Evolutionary conservation across 2,888 invertebrate genomes (phyloP), one percentile per base, ranked within the genome.

Genomic region (Coleophora flavipennella): DNA sequence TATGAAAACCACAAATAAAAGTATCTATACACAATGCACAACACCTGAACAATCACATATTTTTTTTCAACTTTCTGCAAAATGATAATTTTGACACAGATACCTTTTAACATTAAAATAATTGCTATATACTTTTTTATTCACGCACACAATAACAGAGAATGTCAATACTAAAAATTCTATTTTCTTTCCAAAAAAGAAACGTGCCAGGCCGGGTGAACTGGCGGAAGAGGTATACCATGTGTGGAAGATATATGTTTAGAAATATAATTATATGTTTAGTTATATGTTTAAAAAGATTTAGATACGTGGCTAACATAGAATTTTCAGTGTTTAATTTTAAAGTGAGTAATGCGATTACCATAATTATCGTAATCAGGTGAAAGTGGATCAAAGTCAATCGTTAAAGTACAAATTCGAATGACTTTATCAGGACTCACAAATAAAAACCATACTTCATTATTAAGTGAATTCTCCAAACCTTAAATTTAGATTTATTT

Each of bases 171-270:
- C 83, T 79, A 80, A 79, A 75, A 67, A 63, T 62, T 62, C 68
- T 76, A 63, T 77, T 84, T 81, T 85, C 67, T 86, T 86, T 85
- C 84, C 84, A 86, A 83, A 85, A 83, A 88, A 88, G 87, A 86
- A 88, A 86, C 88, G 88, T 83, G 91, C 92, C 83, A 91, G 93
- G 77, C 92, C 92, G 73, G 93, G 93, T 80, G 92, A 90, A 89
- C 87, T 93, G 86, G 69, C 89, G 86, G 91, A 92, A 83, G 93
- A 91, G 91, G 83, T 80, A 84, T 68, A 74, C 58, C 64, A 61
- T 67, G 79, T 81, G 83, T 81, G 81, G 55, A 73, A 69, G 58
- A 77, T 80, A 77, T 70, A 73, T 81, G 81, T 81, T 75, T 80
- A 80, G 76, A 73, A 57, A 51, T 57, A n/a, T n/a, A n/a, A n/a